These are phyloP conservation scores for Pristionchus maxplancki DNA, from an alignment of 2,888 invertebrate genomes.

Conservation along the genomic window DNA sequence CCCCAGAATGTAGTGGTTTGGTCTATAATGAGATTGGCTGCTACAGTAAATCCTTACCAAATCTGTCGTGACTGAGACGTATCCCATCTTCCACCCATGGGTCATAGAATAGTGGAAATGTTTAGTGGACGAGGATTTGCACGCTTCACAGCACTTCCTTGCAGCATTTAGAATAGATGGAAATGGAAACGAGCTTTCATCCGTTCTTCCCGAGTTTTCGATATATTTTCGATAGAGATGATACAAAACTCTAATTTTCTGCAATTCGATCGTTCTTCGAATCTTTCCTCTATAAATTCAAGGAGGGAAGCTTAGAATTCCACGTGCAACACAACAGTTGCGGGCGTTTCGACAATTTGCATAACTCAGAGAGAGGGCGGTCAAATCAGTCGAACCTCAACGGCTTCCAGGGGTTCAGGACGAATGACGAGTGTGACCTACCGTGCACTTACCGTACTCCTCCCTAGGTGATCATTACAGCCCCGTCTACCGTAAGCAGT, in stretches of 20 bases:
- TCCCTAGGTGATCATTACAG: neutral
- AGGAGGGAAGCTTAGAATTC: neutral
- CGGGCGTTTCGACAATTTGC: conserved; percentile 13
- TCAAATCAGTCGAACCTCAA: neutral
- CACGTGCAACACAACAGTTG: conserved; percentile 2
- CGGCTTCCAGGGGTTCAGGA: neutral
- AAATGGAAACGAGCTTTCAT: neutral
- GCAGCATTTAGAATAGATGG: neutral
- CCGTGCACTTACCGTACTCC: neutral
- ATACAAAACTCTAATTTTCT: too few species aligned
- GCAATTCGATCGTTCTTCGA: conserved; percentile 3
- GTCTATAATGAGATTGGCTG: too few species aligned
- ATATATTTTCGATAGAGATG: too few species aligned
- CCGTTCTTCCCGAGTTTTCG: too few species aligned
- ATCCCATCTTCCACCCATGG: neutral
- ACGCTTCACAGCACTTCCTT: neutral
- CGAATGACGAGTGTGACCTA: neutral
- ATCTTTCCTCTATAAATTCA: neutral
- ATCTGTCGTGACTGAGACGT: neutral
- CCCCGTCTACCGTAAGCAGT: neutral
- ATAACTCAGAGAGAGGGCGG: neutral
- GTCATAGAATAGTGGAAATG: neutral
- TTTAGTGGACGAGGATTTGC: neutral
- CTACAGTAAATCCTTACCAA: too few species aligned
- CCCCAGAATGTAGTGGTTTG: too few species aligned